These are phyloP conservation scores for Cosmorhoe ocellata DNA, from an alignment of 2,888 invertebrate genomes.

Conservation along the genomic window DNA sequence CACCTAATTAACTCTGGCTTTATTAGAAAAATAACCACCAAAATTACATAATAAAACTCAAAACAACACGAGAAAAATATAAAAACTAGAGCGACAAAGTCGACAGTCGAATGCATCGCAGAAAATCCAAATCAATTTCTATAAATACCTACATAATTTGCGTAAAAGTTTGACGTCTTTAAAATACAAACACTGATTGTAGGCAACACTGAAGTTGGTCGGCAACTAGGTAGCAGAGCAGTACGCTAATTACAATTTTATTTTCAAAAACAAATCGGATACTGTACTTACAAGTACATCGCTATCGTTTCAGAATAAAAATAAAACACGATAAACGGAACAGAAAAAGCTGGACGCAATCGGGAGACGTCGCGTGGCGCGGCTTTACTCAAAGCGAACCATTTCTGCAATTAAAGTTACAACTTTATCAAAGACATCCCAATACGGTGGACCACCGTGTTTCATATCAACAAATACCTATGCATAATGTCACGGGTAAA, in stretches of 20 bases:
- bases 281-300: constrained; percentile 9
- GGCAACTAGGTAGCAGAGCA: no score
- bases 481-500: constrained; percentile 19
- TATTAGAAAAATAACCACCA: no score
- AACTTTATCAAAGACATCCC: constrained; percentile 76
- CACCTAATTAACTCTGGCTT: no score
- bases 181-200: not conserved
- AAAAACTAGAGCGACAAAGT: no score
- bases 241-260: constrained; percentile 15
- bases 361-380: constrained; percentile 56
- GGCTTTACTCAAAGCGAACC: constrained; percentile 67
- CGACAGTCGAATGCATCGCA: no score
- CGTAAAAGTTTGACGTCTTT: no score
- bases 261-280: constrained; percentile 12
- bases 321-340: constrained; percentile 18
- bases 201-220: no score
- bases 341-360: constrained; percentile 34
- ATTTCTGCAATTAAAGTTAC: constrained; percentile 74
- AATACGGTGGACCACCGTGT: constrained; percentile 68
- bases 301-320: constrained; percentile 23
- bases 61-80: no score
- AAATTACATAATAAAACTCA: no score
- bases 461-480: constrained; percentile 50
- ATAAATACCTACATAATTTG: no score
- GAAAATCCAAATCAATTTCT: no score